phyloP scores from a whole-genome alignment of 37 sponge, comb jelly and placozoan species.

The Ephydatia muelleri region DNA sequence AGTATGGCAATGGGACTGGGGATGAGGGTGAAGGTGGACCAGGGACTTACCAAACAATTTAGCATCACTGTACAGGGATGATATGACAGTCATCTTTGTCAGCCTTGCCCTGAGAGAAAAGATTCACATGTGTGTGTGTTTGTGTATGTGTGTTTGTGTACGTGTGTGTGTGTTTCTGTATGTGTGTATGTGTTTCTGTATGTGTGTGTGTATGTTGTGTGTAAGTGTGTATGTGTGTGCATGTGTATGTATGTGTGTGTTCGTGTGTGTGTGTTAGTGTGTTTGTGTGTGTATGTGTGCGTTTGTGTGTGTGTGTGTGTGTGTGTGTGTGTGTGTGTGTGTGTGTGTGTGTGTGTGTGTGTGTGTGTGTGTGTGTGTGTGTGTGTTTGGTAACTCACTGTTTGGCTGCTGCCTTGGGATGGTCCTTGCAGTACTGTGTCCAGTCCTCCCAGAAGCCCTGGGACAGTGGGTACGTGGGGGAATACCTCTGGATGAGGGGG shows the following conservation, averaged over 20 bases:
- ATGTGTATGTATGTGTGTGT: too few relatives aligned
- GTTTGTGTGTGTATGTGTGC: not conserved
- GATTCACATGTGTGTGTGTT: not conserved
- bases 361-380: slow-evolving; percentile 23
- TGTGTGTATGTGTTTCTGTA: slow-evolving; percentile 8
- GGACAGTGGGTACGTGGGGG: not conserved
- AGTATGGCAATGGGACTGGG: too few relatives aligned
- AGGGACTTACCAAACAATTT: not conserved
- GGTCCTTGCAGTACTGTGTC: slow-evolving; percentile 13
- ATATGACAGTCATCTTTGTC: not conserved
- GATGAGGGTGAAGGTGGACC: not conserved
- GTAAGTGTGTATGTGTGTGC: too few relatives aligned
- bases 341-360: slow-evolving; percentile 30
- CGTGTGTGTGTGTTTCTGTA: not conserved
- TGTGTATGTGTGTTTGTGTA: not conserved
- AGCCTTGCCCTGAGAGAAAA: not conserved
- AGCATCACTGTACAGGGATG: not conserved
- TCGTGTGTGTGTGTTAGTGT: too few relatives aligned
- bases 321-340: slow-evolving; percentile 27
- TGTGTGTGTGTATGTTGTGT: slow-evolving; percentile 1
- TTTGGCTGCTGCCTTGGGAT: slow-evolving; percentile 13
- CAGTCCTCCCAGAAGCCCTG: slow-evolving; percentile 13
- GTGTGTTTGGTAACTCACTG: slow-evolving; percentile 7
- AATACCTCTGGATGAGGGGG: not conserved
- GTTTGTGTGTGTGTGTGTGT: slow-evolving; percentile 34